Conservation (phyloP, 2,888 invertebrate species). For the Parnassius mnemosyne region DNA sequence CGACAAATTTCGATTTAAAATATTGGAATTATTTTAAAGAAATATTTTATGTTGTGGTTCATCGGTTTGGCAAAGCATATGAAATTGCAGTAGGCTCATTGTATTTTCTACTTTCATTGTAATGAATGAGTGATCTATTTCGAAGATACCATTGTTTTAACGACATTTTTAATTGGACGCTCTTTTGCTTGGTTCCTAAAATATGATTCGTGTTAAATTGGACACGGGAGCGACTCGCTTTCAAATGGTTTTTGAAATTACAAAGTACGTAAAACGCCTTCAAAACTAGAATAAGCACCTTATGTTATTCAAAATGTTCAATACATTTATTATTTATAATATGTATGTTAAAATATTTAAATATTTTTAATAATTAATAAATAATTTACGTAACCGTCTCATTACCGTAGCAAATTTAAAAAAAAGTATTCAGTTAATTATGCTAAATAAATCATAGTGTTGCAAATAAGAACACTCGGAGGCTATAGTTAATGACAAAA, state of each 20-base stretch:
- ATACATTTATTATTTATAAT: no score
- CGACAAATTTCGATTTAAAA: no score
- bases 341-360: no score
- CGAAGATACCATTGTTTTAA: constrained; percentile 39
- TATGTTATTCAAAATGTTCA: background rate
- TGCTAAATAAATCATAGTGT: no score
- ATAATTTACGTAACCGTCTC: no score
- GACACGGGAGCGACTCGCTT: constrained; percentile 10
- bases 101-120: constrained; percentile 35
- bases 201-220: constrained; percentile 24
- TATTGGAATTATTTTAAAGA: background rate
- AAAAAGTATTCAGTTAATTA: no score
- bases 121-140: constrained; percentile 37
- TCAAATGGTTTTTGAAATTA: constrained; percentile 18
- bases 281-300: background rate
- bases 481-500: no score
- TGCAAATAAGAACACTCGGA: no score
- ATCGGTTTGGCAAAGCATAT: constrained; percentile 27
- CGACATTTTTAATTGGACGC: constrained; percentile 35
- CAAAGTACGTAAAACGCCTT: constrained; percentile 2
- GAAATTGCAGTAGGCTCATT: constrained; percentile 40
- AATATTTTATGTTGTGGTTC: background rate
- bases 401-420: no score
- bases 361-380: no score
- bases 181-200: constrained; percentile 31